Percentiles rank a stretch among this genome's conserved stretches.
phyloP scores from a whole-genome alignment of 2,888 invertebrate species.

The Galerucella calmariensis region DNA sequence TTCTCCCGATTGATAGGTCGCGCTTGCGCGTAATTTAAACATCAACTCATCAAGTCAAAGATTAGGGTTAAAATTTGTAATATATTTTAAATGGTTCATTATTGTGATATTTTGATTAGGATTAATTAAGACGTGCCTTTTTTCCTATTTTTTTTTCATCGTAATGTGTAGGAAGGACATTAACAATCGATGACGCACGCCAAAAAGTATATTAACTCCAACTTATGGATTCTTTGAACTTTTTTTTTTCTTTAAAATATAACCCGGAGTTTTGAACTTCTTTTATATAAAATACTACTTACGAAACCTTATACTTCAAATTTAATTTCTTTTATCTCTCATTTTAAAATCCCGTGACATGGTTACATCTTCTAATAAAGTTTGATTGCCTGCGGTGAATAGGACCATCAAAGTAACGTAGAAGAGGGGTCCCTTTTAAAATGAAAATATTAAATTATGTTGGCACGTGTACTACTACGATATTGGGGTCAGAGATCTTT shows the following conservation, averaged over 20 bases:
- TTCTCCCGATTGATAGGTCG: too few species aligned
- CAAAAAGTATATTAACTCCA: too few species aligned
- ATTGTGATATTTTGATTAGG: too few species aligned
- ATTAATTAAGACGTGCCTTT: too few species aligned
- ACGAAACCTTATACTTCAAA: background rate
- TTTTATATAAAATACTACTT: background rate
- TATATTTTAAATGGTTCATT: too few species aligned
- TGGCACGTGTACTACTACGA: conserved; percentile 42
- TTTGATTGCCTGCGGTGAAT: conserved; percentile 15
- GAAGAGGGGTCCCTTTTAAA: conserved; percentile 17
- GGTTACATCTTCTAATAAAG: conserved; percentile 18
- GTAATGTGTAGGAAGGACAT: too few species aligned
- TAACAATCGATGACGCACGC: too few species aligned
- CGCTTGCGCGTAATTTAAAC: too few species aligned
- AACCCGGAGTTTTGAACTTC: background rate
- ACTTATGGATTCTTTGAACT: background rate
- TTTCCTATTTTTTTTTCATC: too few species aligned
- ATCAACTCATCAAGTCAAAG: too few species aligned
- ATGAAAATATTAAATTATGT: conserved; percentile 41
- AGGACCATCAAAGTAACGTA: conserved; percentile 5
- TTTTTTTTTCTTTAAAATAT: background rate
- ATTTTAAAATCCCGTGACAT: conserved; percentile 15
- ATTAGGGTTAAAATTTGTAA: too few species aligned
- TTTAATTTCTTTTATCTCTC: background rate
- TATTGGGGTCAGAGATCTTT: conserved; percentile 18